Evolutionary conservation across 1,140 invertebrate species (phyloP), one percentile per base, ranked within the genome.

Genomic region (Reticulitermes speratus): DNA sequence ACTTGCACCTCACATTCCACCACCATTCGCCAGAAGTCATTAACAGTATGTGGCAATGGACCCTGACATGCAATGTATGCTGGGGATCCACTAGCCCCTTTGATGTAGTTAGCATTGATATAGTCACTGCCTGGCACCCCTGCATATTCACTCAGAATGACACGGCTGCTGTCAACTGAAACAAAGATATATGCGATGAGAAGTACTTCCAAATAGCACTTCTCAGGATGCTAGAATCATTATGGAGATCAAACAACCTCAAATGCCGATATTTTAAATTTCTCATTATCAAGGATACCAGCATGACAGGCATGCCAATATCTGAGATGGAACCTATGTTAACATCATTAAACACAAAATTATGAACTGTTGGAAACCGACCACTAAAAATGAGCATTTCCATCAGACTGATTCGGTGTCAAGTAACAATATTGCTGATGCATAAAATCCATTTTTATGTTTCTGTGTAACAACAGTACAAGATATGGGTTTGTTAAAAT

Each of bases 1-100:
- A 94, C 93, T 87, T 93, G 91, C 48, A 94, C 93, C 88, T 94
- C 93, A 88, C 94, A 93, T 88, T 95, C 93, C 89, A 94, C 94
- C 44, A 95, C 91, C 94, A 95, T 95, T 87, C 94, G 89, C 95
- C 95, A 95, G 90, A 95, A 95, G 88, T 95, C 94, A 88, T 92
- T 92, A 85, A 95, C 91, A 25, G 94, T 95, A 87, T 93, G 90
- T 14, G 93, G 93, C 86, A 95, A 90, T 52, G 95, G 95, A 48
- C 95, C 95, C 91, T 96, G 93, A 91, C 92, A 92, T 21, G 93
- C 92, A 87, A 93, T 92, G 88, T 93, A 93, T 0, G 91, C 92
- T 82, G 87, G 87, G 16, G 87, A 87, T 8, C 87, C 87, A 86
- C 87, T 87, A 12, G 87, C 87, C 9, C 92, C 94, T 88, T 92